Conservation (phyloP, 2,888 invertebrate genomes). For the Chelonus formosanus region DNA sequence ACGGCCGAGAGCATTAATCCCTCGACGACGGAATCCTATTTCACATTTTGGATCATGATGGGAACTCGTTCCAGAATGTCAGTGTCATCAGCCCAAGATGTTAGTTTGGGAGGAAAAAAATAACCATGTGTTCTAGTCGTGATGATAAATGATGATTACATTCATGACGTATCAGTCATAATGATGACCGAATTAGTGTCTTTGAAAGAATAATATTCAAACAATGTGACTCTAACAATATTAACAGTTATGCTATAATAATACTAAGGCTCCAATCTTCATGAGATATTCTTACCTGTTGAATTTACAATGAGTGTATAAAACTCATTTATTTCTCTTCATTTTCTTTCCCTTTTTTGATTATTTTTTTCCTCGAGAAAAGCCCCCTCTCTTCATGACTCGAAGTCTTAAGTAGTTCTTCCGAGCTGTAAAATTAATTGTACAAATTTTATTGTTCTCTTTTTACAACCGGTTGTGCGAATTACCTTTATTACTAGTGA, state of each 20-base stretch:
- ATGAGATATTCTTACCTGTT: too few species aligned
- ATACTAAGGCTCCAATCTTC: too few species aligned
- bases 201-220: too few species aligned
- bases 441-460: constrained; percentile 56
- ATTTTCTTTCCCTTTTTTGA: constrained; percentile 22
- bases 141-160: too few species aligned
- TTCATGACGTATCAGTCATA: too few species aligned
- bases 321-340: not conserved
- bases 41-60: constrained; percentile 48
- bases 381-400: constrained; percentile 1
- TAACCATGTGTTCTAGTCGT: too few species aligned
- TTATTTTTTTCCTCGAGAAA: constrained; percentile 11
- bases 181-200: too few species aligned
- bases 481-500: constrained; percentile 52
- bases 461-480: constrained; percentile 52
- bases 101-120: too few species aligned
- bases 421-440: constrained; percentile 58
- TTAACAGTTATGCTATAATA: too few species aligned
- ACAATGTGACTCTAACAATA: not conserved
- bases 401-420: not conserved
- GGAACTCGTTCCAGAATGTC: constrained; percentile 1
- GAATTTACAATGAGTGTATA: too few species aligned
- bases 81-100: not conserved
- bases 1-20: constrained; percentile 59
- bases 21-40: constrained; percentile 59